Base-by-base conservation (phyloP, 2,113 vertebrate species). In the Rana temporaria region DNA sequence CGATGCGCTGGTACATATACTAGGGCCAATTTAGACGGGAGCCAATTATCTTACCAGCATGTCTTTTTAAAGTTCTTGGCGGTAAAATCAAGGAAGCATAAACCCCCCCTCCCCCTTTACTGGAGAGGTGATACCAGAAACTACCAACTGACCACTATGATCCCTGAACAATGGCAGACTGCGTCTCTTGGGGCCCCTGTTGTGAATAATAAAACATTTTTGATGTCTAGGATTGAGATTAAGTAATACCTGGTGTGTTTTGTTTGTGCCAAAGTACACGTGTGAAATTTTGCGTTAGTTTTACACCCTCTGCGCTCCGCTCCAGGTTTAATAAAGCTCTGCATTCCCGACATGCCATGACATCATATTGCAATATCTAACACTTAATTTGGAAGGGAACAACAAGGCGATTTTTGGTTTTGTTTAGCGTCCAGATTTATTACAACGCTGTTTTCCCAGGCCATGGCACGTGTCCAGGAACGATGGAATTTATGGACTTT, bases 281-380 rank as follows among this genome's bases (percentile, higher is more conserved):
- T 52, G 59, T 26, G 38, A 52, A 68, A 26, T 64, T n/a, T n/a
- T 22, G 4, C 19, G 26, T 62, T 16, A 2, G 20, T 12, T 75
- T 18, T 38, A 20, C 1, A 60, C 53, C 8, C 71, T 30, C 69
- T 6, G 1, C 15, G 4, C 14, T 22, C 30, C 9, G 16, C 26
- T 77, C 74, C 74, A 77, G 60, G 18, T 77, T 63, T 77, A 64
- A 64, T 77, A 77, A 77, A 77, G 32, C 24, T 32, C 74, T 52
- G 60, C 74, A 19, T 77, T 77, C 59, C 74, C 2, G 6, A 20
- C 59, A 24, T 17, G 57, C 32, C 56, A 26, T 77, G 59, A 63
- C 59, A 34, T 77, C 74, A 52, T 26, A 4, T 77, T 34, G 14
- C 60, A 17, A 18, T 42, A 18, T 20, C 57, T 64, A 12, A 52